These are phyloP conservation scores for Perdix hodgsoniae DNA, from an alignment of 2,797 vertebrate species.

Conservation along the genomic window DNA sequence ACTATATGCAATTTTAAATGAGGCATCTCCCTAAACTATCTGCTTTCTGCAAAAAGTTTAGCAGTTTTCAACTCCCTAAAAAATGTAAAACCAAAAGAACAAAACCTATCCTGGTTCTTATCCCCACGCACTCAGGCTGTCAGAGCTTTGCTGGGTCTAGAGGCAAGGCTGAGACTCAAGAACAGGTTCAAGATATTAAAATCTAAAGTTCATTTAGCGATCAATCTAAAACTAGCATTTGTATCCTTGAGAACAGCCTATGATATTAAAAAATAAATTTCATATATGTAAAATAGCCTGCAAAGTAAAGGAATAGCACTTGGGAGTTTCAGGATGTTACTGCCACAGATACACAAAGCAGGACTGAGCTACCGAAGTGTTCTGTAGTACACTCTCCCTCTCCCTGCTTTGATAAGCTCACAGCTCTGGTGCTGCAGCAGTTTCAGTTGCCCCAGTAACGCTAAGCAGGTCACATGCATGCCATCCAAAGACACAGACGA, in stretches of 20 bases:
- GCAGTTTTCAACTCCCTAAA: neutral
- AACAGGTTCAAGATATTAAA: neutral
- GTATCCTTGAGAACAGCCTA: neutral
- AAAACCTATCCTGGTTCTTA: neutral
- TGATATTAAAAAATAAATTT: neutral
- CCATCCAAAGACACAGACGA: neutral
- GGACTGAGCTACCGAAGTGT: neutral
- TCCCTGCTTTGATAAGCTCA: neutral
- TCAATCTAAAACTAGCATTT: neutral
- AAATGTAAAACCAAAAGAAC: neutral
- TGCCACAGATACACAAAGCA: neutral
- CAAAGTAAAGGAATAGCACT: neutral
- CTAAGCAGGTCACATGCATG: neutral
- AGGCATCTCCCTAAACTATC: neutral
- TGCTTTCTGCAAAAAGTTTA: neutral
- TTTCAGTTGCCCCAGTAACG: neutral
- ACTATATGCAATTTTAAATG: neutral
- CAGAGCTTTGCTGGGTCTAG: neutral
- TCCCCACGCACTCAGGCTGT: neutral
- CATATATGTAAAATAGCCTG: neutral
- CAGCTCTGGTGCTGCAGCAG: neutral
- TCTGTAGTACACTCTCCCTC: rapidly evolving
- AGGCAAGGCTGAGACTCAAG: neutral
- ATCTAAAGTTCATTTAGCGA: neutral
- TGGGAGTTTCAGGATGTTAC: neutral